Conservation (phyloP, 2,888 invertebrate genomes). For the Archips xylosteana region DNA sequence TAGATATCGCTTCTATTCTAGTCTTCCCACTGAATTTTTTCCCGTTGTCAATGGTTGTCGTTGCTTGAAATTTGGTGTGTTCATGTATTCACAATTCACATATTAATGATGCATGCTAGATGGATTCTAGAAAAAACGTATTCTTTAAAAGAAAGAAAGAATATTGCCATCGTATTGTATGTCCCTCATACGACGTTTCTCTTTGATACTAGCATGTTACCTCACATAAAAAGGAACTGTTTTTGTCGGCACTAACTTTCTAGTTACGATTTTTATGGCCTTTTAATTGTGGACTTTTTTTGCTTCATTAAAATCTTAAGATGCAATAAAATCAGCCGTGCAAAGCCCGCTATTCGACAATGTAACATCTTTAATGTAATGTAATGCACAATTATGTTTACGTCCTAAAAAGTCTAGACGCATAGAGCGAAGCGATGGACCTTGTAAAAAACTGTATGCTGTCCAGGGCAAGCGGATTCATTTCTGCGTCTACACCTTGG, state of each 20-base stretch:
- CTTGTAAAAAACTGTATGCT: not conserved
- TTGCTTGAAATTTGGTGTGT: not conserved
- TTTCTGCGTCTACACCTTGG: no score
- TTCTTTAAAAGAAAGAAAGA: not conserved
- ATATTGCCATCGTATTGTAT: not conserved
- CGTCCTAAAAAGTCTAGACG: conserved; percentile 26
- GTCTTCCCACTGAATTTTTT: not conserved
- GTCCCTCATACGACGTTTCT: not conserved
- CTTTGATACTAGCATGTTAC: not conserved
- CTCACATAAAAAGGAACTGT: not conserved
- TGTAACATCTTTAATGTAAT: conserved; percentile 18
- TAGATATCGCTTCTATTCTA: not conserved
- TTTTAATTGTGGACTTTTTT: conserved; percentile 11
- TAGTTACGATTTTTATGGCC: not conserved
- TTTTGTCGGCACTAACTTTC: not conserved
- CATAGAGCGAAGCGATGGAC: not conserved
- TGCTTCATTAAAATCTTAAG: conserved; percentile 21
- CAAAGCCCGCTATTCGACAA: conserved; percentile 18
- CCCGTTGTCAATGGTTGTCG: not conserved
- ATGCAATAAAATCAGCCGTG: conserved; percentile 24
- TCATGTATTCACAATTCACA: no score
- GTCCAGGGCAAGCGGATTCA: not conserved
- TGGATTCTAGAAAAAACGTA: not conserved
- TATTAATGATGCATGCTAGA: not conserved
- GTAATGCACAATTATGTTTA: not conserved